Evolutionary conservation across 2,888 invertebrate species (phyloP), one percentile per base, ranked within the genome.

Genomic region (Drosophila suboccidentalis): DNA sequence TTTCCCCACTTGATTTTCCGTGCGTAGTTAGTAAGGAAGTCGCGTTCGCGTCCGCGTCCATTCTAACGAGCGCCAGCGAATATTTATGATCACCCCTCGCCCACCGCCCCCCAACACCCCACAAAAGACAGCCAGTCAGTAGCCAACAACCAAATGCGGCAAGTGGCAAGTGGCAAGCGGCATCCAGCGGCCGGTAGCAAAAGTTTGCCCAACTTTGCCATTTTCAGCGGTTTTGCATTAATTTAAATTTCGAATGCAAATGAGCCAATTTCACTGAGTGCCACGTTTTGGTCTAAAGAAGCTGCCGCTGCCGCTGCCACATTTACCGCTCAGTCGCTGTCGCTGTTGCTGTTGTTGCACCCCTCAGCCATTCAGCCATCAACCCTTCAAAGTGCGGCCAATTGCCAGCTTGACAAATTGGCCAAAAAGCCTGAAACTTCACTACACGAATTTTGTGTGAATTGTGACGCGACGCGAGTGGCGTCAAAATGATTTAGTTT

Each of bases 171-270:
- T 38, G 32, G 63, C 38, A 47, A 51, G 39, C 53, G 41, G 58
- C 38, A 60, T 55, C 47, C 59, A 50, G 54, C 62, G 66, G 63
- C 49, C 76, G 79, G 60, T 64, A 75, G 75, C 61, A 32, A 77
- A 86, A 90, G 62, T 83, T 88, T 78, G 71, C 71, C 80, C 79
- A 87, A 83, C 82, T 84, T 87, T 78, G 76, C 77, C 80, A 76
- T 85, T 83, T 90, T 87, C 79, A 78, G 83, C 80, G 80, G 80
- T 87, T 88, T 87, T 81, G 90, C 88, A 91, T 90, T 91, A 88
- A 90, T 91, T 91, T 91, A 89, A 91, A 91, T 91, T 91, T 91
- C 77, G 87, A 90, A 91, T 91, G 88, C 83, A 91, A 91, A 91
- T 90, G 81, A 90, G 88, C 89, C 87, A 91, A 91, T 91, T 91